These are phyloP conservation scores for Nasonia oneida DNA, from an alignment of 2,888 invertebrate species.

Conservation along the genomic window DNA sequence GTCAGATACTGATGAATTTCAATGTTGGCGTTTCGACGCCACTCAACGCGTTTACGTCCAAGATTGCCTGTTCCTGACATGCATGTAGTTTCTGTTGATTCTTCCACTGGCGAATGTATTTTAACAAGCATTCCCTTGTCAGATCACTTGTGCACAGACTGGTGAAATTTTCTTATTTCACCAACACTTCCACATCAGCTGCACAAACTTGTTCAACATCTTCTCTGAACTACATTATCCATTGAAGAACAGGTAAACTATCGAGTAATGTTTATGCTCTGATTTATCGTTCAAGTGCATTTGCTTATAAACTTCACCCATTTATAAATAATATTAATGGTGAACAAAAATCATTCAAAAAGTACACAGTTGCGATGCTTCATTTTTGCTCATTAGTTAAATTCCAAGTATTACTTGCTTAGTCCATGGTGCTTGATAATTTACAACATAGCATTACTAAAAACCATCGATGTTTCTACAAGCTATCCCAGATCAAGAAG, in stretches of 20 bases:
- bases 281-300: slow-evolving; percentile 70
- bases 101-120: slow-evolving; percentile 50
- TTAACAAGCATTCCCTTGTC: slow-evolving; percentile 58
- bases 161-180: slow-evolving; percentile 62
- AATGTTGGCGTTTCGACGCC: slow-evolving; percentile 78
- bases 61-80: slow-evolving; percentile 79
- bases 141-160: slow-evolving; percentile 61
- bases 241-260: slow-evolving; percentile 74
- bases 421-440: neutral
- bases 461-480: neutral
- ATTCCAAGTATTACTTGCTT: neutral
- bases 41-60: slow-evolving; percentile 79
- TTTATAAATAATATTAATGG: slow-evolving; percentile 69
- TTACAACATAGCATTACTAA: slow-evolving; percentile 25
- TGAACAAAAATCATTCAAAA: slow-evolving; percentile 11
- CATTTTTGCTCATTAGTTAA: neutral
- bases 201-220: slow-evolving; percentile 66
- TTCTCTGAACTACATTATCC: slow-evolving; percentile 73
- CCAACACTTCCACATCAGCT: slow-evolving; percentile 65
- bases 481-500: slow-evolving; percentile 74
- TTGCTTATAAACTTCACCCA: slow-evolving; percentile 73
- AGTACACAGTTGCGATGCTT: neutral
- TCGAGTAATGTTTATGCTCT: slow-evolving; percentile 71
- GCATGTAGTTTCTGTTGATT: slow-evolving; percentile 75
- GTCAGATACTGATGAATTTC: slow-evolving; percentile 41